Conservation (phyloP, 2,888 invertebrate species). For the Eumacrocentrus americanus region DNA sequence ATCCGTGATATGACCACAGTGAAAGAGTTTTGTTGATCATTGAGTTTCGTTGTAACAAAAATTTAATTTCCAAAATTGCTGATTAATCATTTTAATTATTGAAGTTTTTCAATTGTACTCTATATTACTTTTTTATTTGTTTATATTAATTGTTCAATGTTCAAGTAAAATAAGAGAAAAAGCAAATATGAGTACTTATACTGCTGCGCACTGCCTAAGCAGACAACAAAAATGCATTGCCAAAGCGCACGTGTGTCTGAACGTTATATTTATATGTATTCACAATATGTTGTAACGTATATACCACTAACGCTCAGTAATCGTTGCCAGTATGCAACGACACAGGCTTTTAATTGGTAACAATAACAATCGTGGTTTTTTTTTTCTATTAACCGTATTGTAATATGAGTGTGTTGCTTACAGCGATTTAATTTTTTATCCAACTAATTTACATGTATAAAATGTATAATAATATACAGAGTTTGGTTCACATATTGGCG, state of each 20-base stretch:
- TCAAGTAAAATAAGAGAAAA: background rate
- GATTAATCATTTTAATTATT: too few species aligned
- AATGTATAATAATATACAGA: constrained; percentile 20
- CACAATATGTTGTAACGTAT: constrained; percentile 19
- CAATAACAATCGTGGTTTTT: too few species aligned
- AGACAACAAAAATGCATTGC: constrained; percentile 16
- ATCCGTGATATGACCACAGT: too few species aligned
- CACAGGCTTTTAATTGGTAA: constrained; percentile 35
- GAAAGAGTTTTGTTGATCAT: too few species aligned
- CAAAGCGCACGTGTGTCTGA: constrained; percentile 11
- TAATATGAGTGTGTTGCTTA: too few species aligned
- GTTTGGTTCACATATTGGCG: constrained; percentile 11
- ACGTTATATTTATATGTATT: too few species aligned
- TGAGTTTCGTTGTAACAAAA: too few species aligned
- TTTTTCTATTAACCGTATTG: background rate
- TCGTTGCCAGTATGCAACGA: constrained; percentile 25
- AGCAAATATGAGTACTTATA: too few species aligned
- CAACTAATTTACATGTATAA: constrained; percentile 19
- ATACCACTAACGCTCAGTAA: constrained; percentile 14
- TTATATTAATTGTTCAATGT: constrained; percentile 3
- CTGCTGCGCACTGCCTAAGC: constrained; percentile 14
- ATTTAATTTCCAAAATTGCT: too few species aligned
- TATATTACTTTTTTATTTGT: too few species aligned
- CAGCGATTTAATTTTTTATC: too few species aligned
- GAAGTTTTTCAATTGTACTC: too few species aligned